Conservation (phyloP, 1,140 invertebrate genomes). For the Drosophila pectinifera region DNA sequence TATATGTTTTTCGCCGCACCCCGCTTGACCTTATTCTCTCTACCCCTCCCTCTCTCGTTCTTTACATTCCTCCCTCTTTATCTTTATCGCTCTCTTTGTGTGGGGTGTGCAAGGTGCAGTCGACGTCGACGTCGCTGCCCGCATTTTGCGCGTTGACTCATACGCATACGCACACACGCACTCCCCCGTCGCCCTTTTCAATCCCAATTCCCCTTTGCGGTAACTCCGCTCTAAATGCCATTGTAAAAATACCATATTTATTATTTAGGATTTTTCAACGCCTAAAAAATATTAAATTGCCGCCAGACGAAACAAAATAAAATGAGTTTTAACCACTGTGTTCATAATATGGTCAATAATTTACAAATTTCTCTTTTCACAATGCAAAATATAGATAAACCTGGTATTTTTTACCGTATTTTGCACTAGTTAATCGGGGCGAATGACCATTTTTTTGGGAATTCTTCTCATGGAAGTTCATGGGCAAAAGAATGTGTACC, state of each 20-base stretch:
- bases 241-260: conserved; percentile 4
- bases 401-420: no score
- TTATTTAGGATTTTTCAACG: neutral
- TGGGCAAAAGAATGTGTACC: no score
- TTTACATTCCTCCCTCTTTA: conserved; percentile 11
- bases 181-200: conserved; percentile 12
- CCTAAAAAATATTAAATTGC: no score
- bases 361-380: no score
- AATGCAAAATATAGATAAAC: no score
- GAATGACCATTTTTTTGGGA: no score
- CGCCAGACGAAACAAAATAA: no score
- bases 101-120: conserved; percentile 45
- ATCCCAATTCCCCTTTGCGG: neutral
- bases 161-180: conserved; percentile 18
- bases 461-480: no score
- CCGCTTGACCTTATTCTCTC: conserved; percentile 78
- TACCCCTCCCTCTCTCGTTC: conserved; percentile 12
- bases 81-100: conserved; percentile 22
- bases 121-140: conserved; percentile 26
- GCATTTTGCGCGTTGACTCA: conserved; percentile 49
- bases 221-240: neutral
- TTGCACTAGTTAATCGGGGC: no score
- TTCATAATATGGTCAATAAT: no score
- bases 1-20: conserved; percentile 71
- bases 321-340: no score